phyloP scores from a whole-genome alignment of 2,113 vertebrate genomes.

The Ophthalmolycus amberensis region DNA sequence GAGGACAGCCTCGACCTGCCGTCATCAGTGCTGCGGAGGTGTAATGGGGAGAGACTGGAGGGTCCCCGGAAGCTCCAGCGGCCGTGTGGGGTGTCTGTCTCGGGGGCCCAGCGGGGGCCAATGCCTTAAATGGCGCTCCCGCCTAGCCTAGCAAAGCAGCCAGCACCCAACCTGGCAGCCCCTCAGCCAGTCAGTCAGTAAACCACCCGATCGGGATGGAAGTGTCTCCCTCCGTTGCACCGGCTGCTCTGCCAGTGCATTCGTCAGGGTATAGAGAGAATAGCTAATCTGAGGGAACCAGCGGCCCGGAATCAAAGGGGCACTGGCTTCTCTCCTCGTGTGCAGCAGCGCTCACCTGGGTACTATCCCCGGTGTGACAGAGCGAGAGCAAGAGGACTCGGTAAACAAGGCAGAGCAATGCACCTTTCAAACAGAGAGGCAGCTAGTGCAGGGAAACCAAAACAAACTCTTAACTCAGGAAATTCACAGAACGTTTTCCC shows the following conservation, averaged over 20 bases:
- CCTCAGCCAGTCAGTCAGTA: slow-evolving; percentile 50
- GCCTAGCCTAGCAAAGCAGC: slow-evolving; percentile 60
- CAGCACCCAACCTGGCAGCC: slow-evolving; percentile 72
- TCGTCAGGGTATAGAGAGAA: slow-evolving; percentile 81
- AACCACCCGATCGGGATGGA: slow-evolving; percentile 71
- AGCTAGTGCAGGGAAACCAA: slow-evolving; percentile 80
- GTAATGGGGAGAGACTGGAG: slow-evolving; percentile 79
- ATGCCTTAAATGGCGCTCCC: slow-evolving; percentile 68
- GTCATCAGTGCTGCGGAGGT: slow-evolving; percentile 71
- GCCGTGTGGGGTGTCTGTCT: slow-evolving; percentile 75
- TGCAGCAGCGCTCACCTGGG: slow-evolving; percentile 78
- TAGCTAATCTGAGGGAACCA: slow-evolving; percentile 81
- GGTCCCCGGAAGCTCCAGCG: slow-evolving; percentile 67
- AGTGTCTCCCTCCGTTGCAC: slow-evolving; percentile 72
- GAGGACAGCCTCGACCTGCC: slow-evolving; percentile 82
- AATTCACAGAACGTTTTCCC: slow-evolving; percentile 78
- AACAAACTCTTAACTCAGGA: slow-evolving; percentile 84
- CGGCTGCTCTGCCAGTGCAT: slow-evolving; percentile 77
- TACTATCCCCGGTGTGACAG: slow-evolving; percentile 80
- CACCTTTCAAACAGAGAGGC: slow-evolving; percentile 83
- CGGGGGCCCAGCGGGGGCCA: slow-evolving; percentile 60
- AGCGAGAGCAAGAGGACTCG: slow-evolving; percentile 79
- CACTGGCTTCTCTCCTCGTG: slow-evolving; percentile 78
- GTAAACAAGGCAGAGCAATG: slow-evolving; percentile 86
- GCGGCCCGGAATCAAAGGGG: slow-evolving; percentile 80